Base-by-base conservation (phyloP, 2,797 vertebrate species). In the Carapus acus region DNA sequence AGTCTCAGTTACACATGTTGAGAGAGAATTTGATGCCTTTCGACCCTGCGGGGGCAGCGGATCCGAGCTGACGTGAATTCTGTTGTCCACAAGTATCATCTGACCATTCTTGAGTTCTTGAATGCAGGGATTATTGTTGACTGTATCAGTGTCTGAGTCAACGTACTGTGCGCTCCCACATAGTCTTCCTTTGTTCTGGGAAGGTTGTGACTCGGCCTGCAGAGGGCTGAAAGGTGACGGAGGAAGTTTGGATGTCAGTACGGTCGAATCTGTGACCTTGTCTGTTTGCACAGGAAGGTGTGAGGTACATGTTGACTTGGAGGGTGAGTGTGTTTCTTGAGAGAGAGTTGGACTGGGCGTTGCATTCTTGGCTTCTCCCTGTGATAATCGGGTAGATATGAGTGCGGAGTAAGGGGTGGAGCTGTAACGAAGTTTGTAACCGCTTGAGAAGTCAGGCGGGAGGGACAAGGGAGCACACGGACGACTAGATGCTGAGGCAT, bases 381-480 rank as follows among this genome's bases (percentile, higher is more conserved):
- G 67, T 31, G 72, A 20, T 49, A 71, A 71, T 59, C 85, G 77
- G 46, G 57, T 44, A n/a, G 87, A 87, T 54, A 79, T 82, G 6
- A 90, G 85, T 14, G 73, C 71, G 31, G 84, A 82, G 61, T 90
- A 90, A 21, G 87, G 88, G 24, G 88, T 79, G 23, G 71, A 75
- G 50, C 84, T 87, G 9, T 87, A 81, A 43, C 75, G 81, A 53
- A 71, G 59, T 33, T 76, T 77, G 49, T 82, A 83, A 38, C 69
- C 60, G 52, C 61, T 73, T 60, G 71, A 78, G 54, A 80, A 76
- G 38, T 86, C 83, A 8, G 79, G 56, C 38, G 81, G 77, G 23
- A 81, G 70, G 23, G 85, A 85, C 8, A 71, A 68, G 43, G 79
- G 50, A n/a, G 65, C 27, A 16, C 69, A 47, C 15, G 52, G 47